Base-by-base conservation (phyloP, 2,888 invertebrate genomes). In the Cactoblastis cactorum region DNA sequence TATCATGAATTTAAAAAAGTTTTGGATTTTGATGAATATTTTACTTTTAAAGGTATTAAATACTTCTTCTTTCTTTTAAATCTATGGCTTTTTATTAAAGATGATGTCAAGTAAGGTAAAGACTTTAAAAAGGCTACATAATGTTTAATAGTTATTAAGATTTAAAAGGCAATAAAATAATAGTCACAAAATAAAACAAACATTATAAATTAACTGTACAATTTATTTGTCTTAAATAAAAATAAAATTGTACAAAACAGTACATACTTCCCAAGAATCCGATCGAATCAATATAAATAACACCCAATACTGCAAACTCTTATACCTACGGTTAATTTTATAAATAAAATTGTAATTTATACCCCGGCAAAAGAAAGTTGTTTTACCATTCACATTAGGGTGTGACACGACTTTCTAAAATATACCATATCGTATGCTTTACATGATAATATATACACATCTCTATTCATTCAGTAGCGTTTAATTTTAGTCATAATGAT, bases 241-340 rank as follows among this genome's bases (percentile, higher is more conserved):
- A 50, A 52, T 48, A 49, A 15, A 51, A 32, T 28, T 54, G 57
- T 56, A 57, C 59, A 43, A 53, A 48, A 52, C 47, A 55, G 56
- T 56, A 56, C 59, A 57, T 57, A 57, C 43, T 17, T 28, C 9
- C 55, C 49, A 50, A 38, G 48, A 50, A 43, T 55, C 43, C 56
- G 52, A 46, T 43, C 51, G 52, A 53, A 53, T 49, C 51, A 39
- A 45, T 54, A 57, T 52, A 54, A 59, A 57, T 53, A 53, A 52
- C 50, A 49, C 53, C 34, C 49, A 58, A 57, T 57, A 57, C 53
- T 56, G 51, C 5, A 33, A 34, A 53, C 24, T 15, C 51, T 54
- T 52, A 53, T 17, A 45, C 32, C 52, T 51, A 53, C 24, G 48
- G 56, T 61, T 63, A 65, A 55, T 57, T 47, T 53, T 56, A 61